Conservation (phyloP, 2,797 vertebrate species). For the Picus viridis region DNA sequence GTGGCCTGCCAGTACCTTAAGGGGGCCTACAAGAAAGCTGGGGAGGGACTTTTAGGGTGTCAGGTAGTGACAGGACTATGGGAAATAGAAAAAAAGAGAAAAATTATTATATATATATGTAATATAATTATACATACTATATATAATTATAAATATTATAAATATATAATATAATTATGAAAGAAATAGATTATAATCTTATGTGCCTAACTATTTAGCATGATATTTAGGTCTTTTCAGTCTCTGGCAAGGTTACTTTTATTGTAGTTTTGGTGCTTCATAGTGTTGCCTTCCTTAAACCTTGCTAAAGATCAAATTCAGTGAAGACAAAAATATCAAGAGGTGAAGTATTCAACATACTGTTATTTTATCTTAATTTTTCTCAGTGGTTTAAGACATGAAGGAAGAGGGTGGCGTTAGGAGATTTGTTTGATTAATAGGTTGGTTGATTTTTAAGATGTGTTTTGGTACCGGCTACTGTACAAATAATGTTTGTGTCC, state of each 20-base stretch:
- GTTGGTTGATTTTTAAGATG: neutral
- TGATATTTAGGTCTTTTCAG: neutral
- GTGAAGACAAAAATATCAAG: neutral
- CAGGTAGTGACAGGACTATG: no score
- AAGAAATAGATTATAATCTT: neutral
- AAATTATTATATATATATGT: no score
- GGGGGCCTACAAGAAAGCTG: no score
- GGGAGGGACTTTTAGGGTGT: no score
- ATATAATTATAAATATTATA: no score
- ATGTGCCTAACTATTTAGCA: neutral
- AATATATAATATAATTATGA: no score
- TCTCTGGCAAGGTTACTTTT: neutral
- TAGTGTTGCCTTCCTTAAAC: neutral
- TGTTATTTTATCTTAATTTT: neutral
- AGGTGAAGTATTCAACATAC: neutral
- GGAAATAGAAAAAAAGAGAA: no score
- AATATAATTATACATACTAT: no score
- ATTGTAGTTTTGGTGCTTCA: neutral
- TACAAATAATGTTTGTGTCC: neutral
- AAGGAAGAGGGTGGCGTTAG: neutral
- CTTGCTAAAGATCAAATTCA: neutral
- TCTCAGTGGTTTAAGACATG: neutral
- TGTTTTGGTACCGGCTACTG: neutral
- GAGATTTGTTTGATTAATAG: neutral
- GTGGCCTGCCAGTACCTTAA: no score